Conservation (phyloP, 1,140 invertebrate genomes). For the Aphelenchoides fujianensis region DNA sequence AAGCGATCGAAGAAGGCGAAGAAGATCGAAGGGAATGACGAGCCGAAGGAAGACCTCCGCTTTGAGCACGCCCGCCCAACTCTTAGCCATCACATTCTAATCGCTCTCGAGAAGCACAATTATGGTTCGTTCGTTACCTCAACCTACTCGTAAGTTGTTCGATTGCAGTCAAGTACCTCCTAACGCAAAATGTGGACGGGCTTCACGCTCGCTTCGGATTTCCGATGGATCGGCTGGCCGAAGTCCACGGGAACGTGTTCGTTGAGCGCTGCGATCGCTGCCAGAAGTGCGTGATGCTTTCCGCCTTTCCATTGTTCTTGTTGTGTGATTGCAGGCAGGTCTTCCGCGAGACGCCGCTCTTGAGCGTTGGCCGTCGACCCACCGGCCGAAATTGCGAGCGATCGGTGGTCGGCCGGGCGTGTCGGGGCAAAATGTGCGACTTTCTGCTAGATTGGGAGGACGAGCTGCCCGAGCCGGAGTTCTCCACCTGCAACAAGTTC, state of each 20-base stretch:
- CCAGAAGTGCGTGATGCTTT: constrained; percentile 73
- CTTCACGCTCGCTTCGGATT: constrained; percentile 86
- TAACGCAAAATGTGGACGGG: constrained; percentile 97
- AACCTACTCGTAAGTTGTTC: too few species aligned
- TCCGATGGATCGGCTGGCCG: constrained; percentile 75
- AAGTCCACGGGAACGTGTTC: constrained; percentile 98
- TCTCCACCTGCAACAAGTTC: constrained; percentile 63
- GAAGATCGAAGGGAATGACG: constrained; percentile 48
- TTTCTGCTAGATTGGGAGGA: constrained; percentile 98
- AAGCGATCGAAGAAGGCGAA: constrained; percentile 81
- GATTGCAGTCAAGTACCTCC: constrained; percentile 74
- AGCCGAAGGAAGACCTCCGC: constrained; percentile 68
- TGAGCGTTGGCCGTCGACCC: constrained; percentile 74
- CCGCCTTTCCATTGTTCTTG: constrained; percentile 7
- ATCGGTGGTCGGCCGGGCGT: constrained; percentile 61
- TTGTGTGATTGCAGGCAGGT: constrained; percentile 51
- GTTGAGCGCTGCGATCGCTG: constrained; percentile 87
- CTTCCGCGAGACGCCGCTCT: constrained; percentile 41
- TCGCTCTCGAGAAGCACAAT: too few species aligned
- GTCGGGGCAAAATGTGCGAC: constrained; percentile 79
- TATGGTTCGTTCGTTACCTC: too few species aligned
- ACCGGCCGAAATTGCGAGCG: constrained; percentile 75
- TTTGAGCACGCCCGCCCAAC: constrained; percentile 89
- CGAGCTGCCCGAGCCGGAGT: constrained; percentile 82
- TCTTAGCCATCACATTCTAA: constrained; percentile 86